Evolutionary conservation across 1,140 invertebrate species (phyloP).

Genomic region (Drosophila novamexicana): DNA sequence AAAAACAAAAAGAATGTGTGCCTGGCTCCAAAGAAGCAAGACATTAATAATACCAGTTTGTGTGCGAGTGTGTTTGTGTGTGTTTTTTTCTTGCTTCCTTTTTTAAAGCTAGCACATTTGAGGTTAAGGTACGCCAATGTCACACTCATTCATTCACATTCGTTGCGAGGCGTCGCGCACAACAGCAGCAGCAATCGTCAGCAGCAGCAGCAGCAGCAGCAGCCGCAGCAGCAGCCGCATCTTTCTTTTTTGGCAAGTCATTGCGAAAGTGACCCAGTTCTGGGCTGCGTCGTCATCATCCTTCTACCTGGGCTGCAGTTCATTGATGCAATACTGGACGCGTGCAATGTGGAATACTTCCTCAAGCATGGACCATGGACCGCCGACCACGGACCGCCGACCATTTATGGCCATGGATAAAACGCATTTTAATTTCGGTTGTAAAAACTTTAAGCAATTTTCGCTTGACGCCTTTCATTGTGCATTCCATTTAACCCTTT

Average conservation of each 20-base stretch:
- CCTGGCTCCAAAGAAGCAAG: slow-evolving; percentile 52
- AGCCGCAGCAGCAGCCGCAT: slow-evolving; percentile 27
- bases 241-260: slow-evolving; percentile 77
- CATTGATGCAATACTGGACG: slow-evolving; percentile 69
- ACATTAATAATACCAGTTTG: slow-evolving; percentile 41
- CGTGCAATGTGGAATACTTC: slow-evolving; percentile 67
- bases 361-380: slow-evolving; percentile 42
- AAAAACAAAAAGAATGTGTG: slow-evolving; percentile 66
- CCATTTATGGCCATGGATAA: slow-evolving; percentile 74
- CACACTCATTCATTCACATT: slow-evolving; percentile 83
- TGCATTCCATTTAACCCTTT: slow-evolving; percentile 75
- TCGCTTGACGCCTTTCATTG: slow-evolving; percentile 70
- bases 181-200: slow-evolving; percentile 51
- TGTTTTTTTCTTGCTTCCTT: slow-evolving; percentile 50
- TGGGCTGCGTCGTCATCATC: slow-evolving; percentile 40
- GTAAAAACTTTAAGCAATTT: slow-evolving; percentile 65
- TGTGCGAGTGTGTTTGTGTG: slow-evolving; percentile 20
- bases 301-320: slow-evolving; percentile 59
- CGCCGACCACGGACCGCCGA: not conserved
- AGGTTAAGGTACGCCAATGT: slow-evolving; percentile 83
- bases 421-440: slow-evolving; percentile 76
- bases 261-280: slow-evolving; percentile 80
- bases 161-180: slow-evolving; percentile 73
- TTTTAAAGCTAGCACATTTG: slow-evolving; percentile 73
- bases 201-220: slow-evolving; percentile 16